phyloP scores from a whole-genome alignment of 1,140 invertebrate species.

The Berghia stephanieae region DNA sequence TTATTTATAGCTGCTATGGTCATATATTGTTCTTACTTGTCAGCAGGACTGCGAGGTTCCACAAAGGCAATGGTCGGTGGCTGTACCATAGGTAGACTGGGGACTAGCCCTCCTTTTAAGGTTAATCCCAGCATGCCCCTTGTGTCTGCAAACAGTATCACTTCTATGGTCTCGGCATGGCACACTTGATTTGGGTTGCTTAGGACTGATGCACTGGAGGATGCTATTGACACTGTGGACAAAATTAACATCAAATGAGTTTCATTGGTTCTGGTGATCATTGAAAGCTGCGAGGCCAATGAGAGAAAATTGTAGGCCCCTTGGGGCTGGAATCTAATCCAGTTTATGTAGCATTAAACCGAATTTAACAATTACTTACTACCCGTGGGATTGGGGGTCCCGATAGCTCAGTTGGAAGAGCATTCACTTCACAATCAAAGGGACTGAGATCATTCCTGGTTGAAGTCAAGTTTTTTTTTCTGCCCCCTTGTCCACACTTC shows the following conservation, averaged over 20 bases:
- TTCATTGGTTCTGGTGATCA: not conserved
- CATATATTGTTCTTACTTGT: constrained; percentile 72
- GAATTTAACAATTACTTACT: too few species aligned
- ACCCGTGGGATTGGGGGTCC: too few species aligned
- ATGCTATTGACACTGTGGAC: constrained; percentile 55
- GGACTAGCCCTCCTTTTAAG: constrained; percentile 59
- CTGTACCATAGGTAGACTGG: constrained; percentile 49
- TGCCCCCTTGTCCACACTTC: too few species aligned
- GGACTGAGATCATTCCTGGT: too few species aligned
- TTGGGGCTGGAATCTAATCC: too few species aligned
- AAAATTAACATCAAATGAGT: constrained; percentile 24
- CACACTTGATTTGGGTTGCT: constrained; percentile 70
- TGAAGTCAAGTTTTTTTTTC: too few species aligned
- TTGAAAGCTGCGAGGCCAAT: constrained; percentile 20
- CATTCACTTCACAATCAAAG: too few species aligned
- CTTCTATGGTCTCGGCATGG: constrained; percentile 75
- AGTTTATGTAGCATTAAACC: too few species aligned
- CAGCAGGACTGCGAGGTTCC: constrained; percentile 77
- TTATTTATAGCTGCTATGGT: not conserved
- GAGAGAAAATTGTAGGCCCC: constrained; percentile 9
- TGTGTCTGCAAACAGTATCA: constrained; percentile 73
- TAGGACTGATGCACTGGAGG: constrained; percentile 50
- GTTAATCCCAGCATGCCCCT: constrained; percentile 68
- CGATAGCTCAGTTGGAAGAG: too few species aligned
- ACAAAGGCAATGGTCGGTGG: constrained; percentile 74